Conservation (phyloP, 2,888 invertebrate genomes). For the Calameuta filiformis region DNA sequence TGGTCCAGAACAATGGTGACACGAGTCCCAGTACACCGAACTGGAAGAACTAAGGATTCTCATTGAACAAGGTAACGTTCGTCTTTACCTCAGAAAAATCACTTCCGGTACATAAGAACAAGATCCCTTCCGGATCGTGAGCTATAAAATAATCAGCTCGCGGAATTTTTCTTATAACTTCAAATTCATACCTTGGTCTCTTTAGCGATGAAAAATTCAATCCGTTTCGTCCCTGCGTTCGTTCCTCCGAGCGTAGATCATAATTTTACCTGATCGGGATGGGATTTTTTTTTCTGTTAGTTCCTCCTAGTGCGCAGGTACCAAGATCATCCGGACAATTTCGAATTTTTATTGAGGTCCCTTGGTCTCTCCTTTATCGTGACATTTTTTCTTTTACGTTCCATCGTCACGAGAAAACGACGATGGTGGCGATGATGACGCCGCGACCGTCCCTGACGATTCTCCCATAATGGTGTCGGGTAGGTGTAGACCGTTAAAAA, state of each 20-base stretch:
- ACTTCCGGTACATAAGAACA: not conserved
- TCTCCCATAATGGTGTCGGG: not conserved
- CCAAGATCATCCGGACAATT: slow-evolving; percentile 4
- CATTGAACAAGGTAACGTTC: slow-evolving; percentile 2
- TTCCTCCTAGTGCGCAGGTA: not conserved
- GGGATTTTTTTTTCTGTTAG: not conserved
- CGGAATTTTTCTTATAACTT: not conserved
- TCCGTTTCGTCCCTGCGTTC: not conserved
- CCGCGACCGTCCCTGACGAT: not conserved
- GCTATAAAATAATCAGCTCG: not conserved
- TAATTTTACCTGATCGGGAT: not conserved
- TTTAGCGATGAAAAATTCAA: not conserved
- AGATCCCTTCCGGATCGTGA: not conserved
- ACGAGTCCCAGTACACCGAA: not conserved
- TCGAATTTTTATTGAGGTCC: slow-evolving; percentile 18
- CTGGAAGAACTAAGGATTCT: slow-evolving; percentile 2
- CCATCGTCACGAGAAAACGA: not conserved
- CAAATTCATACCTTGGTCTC: not conserved
- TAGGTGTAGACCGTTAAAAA: slow-evolving; percentile 17
- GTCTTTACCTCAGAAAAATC: not conserved
- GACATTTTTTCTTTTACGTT: slow-evolving; percentile 6
- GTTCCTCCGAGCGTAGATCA: not conserved
- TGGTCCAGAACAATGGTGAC: slow-evolving; percentile 2
- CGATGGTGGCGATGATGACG: not conserved
- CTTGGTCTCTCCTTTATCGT: slow-evolving; percentile 10